Conservation (phyloP, 2,797 vertebrate genomes). For the Tiaroga cobitis region DNA sequence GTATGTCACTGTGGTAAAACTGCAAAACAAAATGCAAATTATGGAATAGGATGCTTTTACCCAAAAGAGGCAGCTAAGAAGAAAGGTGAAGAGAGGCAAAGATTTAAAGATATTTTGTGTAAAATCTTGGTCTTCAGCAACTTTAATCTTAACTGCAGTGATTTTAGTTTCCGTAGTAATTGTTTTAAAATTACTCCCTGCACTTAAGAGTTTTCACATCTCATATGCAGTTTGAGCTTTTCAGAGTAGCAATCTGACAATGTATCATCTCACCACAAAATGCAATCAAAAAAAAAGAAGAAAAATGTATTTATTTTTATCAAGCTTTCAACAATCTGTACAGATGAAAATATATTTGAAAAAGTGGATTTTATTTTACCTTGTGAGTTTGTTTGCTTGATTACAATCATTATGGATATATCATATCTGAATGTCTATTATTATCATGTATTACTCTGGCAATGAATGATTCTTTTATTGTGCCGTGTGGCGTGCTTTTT, state of each 20-base stretch:
- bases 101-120: slow-evolving; percentile 25
- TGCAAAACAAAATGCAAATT: slow-evolving; percentile 17
- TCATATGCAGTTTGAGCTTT: slow-evolving; percentile 46
- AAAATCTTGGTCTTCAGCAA: neutral
- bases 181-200: slow-evolving; percentile 18
- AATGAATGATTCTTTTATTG: slow-evolving; percentile 51
- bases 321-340: slow-evolving; percentile 66
- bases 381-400: slow-evolving; percentile 64
- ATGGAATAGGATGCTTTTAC: slow-evolving; percentile 12
- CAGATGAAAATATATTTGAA: slow-evolving; percentile 64
- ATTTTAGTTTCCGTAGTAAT: slow-evolving; percentile 15
- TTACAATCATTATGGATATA: slow-evolving; percentile 59
- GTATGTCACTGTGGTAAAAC: slow-evolving; percentile 30
- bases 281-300: slow-evolving; percentile 42
- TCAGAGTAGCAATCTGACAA: slow-evolving; percentile 57
- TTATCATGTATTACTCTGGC: slow-evolving; percentile 55
- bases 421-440: slow-evolving; percentile 46
- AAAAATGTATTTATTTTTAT: slow-evolving; percentile 69
- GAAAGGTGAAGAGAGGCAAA: slow-evolving; percentile 4
- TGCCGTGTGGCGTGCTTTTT: slow-evolving; percentile 59
- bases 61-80: slow-evolving; percentile 21
- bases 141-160: slow-evolving; percentile 29
- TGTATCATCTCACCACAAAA: slow-evolving; percentile 56
- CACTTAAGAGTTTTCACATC: slow-evolving; percentile 35
- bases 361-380: slow-evolving; percentile 68